Evolutionary conservation across 2,888 invertebrate species (phyloP), one percentile per base, ranked within the genome.

Genomic region (Panzeria rudis): DNA sequence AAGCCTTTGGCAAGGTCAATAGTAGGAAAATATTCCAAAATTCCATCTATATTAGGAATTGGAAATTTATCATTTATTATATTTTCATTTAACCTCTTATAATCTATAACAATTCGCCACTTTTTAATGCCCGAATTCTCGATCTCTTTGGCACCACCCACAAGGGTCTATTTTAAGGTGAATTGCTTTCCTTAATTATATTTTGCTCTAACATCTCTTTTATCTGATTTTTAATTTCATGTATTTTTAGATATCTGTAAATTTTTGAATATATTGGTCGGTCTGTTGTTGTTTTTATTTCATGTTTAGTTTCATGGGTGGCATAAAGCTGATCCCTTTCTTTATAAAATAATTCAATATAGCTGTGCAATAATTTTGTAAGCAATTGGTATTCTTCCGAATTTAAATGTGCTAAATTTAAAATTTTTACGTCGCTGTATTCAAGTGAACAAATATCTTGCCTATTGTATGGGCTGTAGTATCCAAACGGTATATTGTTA

Each of bases 281-380:
- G 59, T 72, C 59, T 13, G 11, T 20, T 23, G 11, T 41, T 25
- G 72, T 72, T 29, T 6, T 44, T 29, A 61, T 59, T 25, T 72
- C 29, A 47, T 59, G 72, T 44, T 59, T 44, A 4, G 56, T 32
- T n/a, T 56, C 44, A 13, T 38, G 29, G 13, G 56, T 61, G 38
- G 44, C 41, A 44, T 44, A 71, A 23, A 71, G 71, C 13, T 41
- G n/a, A 54, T 71, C 38, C 15, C 41, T 54, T 56, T 41, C 38
- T 38, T 25, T 71, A 41, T 54, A 44, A 71, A 44, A 56, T 15
- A 71, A 29, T 15, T 54, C 25, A 13, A 23, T 25, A 4, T 54
- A 25, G 5, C 11, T 15, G n/a, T 25, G 6, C 54, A n/a, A 15
- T 72, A 41, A 9, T 32, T 68, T 32, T 47, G 20, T 32, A n/a